Base-by-base conservation (phyloP, 2,113 vertebrate species). In the Pongo pygmaeus region DNA sequence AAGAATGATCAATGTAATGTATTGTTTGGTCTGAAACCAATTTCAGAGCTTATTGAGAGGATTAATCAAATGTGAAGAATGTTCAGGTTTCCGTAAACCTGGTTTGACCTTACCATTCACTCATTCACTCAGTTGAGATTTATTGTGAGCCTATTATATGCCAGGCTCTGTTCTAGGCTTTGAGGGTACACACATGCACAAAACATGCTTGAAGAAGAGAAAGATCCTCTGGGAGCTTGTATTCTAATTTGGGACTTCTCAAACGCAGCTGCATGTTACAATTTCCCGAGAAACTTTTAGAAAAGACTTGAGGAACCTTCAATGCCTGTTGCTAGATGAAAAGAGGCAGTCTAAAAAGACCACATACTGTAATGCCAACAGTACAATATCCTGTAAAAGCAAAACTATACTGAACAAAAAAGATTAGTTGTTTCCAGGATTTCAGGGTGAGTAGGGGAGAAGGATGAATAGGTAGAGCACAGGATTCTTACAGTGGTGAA, bases 161-260 rank as follows among this genome's bases (percentile, higher is more conserved):
- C 75, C 83, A 88, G 57, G 35, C 67, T 69, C 10, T 35, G 46
- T 84, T 43, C 84, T 43, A 77, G 25, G 59, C 78, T 78, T 50
- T 61, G 35, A 43, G 59, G 69, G 74, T n/a, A 78, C 27, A 72
- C 59, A 84, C 52, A 92, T 84, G 77, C 70, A 78, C 27, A 92
- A 89, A 92, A 94, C 40, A 70, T 5, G 40, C 10, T 77, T 30
- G 43, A 78, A 96, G 78, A 48, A 81, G 75, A 87, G n/a, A 94
- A 78, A 52, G 43, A 78, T 23, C 35, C 27, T 84, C 12, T 55
- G 40, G 48, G 69, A 61, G 30, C 32, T 78, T 84, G 84, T 78
- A 88, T 92, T 70, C 27, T 70, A 46, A 84, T 40, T 84, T 61
- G 23, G 30, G 57, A 72, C 38, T 59, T 88, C 70, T 55, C 22